These are phyloP conservation scores for Drosophila cardini DNA, from an alignment of 1,140 invertebrate genomes.

Conservation along the genomic window DNA sequence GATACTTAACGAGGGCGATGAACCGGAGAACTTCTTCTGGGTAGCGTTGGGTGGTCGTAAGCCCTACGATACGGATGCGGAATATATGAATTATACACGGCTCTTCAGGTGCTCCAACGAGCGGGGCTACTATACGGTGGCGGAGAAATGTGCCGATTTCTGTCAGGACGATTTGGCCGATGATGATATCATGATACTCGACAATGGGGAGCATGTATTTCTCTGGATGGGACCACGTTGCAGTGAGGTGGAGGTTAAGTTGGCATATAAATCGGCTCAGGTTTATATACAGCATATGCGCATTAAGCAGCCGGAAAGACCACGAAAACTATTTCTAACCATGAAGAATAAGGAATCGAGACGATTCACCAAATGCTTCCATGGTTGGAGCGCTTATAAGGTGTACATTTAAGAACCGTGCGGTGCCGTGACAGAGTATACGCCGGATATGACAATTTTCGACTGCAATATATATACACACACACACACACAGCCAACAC, in stretches of 20 bases:
- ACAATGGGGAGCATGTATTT: constrained; percentile 99
- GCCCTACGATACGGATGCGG: constrained; percentile 95
- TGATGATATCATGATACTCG: constrained; percentile 99
- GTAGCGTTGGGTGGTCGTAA: constrained; percentile 96
- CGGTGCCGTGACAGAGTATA: constrained; percentile 67
- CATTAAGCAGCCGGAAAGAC: constrained; percentile 96
- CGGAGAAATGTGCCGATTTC: constrained; percentile 99
- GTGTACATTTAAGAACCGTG: constrained; percentile 54
- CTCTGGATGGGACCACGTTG: constrained; percentile 98
- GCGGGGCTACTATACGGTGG: constrained; percentile 99
- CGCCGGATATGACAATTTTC: constrained; percentile 56
- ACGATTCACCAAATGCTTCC: constrained; percentile 99
- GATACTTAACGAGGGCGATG: constrained; percentile 97
- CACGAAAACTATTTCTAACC: constrained; percentile 97
- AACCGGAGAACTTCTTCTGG: constrained; percentile 99
- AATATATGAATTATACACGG: constrained; percentile 97
- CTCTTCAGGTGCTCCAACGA: constrained; percentile 99
- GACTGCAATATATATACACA: constrained; percentile 44
- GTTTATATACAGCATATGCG: constrained; percentile 99
- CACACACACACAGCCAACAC: constrained; percentile 26
- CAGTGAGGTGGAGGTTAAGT: constrained; percentile 99
- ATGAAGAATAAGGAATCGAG: constrained; percentile 98
- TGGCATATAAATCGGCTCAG: constrained; percentile 99
- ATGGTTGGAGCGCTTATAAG: constrained; percentile 92
- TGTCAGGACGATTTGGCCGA: constrained; percentile 99